Evolutionary conservation across 2,888 invertebrate species (phyloP).

Genomic region (Tenthredo amoena): DNA sequence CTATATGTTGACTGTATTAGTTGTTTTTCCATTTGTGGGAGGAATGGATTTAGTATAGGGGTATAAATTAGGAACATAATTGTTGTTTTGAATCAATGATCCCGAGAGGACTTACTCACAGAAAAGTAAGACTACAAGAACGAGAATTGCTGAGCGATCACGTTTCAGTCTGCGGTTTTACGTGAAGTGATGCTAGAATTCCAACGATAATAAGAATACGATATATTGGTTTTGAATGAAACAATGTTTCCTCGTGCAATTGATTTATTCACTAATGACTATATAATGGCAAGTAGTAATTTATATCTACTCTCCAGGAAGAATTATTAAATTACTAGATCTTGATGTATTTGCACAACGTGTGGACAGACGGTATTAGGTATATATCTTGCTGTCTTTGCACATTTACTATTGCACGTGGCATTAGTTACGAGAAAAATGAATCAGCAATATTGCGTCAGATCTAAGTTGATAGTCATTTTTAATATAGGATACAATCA

Average conservation of each 20-base stretch:
- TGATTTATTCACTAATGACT: background rate
- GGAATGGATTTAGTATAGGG: background rate
- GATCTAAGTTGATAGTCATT: background rate
- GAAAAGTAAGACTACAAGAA: background rate
- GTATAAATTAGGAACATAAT: background rate
- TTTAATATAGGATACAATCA: background rate
- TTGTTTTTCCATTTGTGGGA: background rate
- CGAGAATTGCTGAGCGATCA: background rate
- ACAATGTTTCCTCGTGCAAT: background rate
- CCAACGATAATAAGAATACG: background rate
- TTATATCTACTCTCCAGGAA: background rate
- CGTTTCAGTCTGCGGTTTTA: background rate
- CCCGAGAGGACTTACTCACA: background rate
- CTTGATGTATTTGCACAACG: background rate
- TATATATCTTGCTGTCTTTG: background rate
- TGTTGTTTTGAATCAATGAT: background rate
- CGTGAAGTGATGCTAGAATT: background rate
- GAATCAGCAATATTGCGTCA: background rate
- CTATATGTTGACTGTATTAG: background rate
- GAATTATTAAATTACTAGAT: background rate
- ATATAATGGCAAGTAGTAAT: background rate
- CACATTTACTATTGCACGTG: background rate
- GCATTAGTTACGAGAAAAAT: background rate
- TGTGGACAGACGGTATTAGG: background rate
- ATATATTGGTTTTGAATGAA: background rate